Evolutionary conservation across 2,797 vertebrate species (phyloP).

Genomic region (Diplodus sargus): DNA sequence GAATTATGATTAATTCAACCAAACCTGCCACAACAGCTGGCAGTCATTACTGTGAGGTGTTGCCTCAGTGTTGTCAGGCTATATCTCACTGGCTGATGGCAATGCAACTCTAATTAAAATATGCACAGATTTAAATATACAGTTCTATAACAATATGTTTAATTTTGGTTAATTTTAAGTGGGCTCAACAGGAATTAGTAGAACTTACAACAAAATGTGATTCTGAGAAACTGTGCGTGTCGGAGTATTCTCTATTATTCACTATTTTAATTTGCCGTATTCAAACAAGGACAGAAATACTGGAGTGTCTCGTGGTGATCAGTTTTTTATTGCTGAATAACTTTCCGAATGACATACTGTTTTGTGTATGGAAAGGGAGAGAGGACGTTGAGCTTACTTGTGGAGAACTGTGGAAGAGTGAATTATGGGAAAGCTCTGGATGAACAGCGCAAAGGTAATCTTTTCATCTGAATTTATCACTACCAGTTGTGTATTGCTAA

Average conservation of each 20-base stretch:
- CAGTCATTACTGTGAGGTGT: neutral
- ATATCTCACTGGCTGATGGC: neutral
- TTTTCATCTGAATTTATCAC: neutral
- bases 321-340: neutral
- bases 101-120: neutral
- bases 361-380: conserved; percentile 81
- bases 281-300: neutral
- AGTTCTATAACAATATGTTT: too few relatives aligned
- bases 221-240: neutral
- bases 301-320: neutral
- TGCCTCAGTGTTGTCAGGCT: neutral
- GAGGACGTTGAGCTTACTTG: conserved; percentile 87
- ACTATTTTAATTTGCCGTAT: neutral
- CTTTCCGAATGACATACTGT: neutral
- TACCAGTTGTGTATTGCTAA: neutral
- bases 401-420: conserved; percentile 94
- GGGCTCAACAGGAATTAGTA: neutral
- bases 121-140: neutral
- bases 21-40: neutral
- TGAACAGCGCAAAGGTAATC: conserved; percentile 91
- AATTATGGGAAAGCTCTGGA: conserved; percentile 91
- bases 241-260: neutral
- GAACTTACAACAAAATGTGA: too few relatives aligned
- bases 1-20: neutral
- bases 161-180: neutral